Evolutionary conservation across 2,113 vertebrate species (phyloP).

Genomic region (Scopus umbretta): DNA sequence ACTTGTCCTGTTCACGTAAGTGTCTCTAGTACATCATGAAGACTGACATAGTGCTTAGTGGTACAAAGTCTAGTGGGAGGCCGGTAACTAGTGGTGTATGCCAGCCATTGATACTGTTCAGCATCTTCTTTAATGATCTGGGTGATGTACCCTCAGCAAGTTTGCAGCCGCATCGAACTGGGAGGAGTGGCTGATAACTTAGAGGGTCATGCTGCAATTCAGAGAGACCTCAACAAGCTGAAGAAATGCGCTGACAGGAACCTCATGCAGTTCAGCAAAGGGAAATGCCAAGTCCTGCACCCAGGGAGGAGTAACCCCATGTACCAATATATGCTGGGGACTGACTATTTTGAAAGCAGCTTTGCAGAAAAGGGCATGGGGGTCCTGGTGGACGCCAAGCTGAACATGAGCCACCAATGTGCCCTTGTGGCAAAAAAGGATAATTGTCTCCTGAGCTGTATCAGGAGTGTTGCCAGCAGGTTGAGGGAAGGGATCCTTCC

Average conservation of each 20-base stretch:
- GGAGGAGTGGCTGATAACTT: not conserved
- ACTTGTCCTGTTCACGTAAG: not conserved
- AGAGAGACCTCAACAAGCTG: not conserved
- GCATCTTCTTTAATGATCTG: not conserved
- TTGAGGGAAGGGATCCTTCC: not conserved
- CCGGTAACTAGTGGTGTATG: not conserved
- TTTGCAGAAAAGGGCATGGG: not conserved
- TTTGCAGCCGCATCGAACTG: not conserved
- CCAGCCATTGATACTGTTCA: not conserved
- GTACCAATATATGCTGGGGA: not conserved
- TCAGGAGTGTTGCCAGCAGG: not conserved
- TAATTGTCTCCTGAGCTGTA: not conserved
- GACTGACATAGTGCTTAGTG: not conserved
- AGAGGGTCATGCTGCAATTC: not conserved
- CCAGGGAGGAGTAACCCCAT: not conserved
- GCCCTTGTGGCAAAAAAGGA: not conserved
- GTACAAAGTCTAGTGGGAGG: not conserved
- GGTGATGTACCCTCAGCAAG: not conserved
- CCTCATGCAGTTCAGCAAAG: not conserved
- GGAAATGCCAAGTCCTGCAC: not conserved
- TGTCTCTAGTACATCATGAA: not conserved
- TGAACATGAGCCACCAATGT: not conserved
- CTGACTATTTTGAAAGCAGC: not conserved
- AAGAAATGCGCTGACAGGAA: not conserved
- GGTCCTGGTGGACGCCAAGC: too few species aligned